Evolutionary conservation across 2,888 invertebrate genomes (phyloP).

Genomic region (Dastarcus helophoroides): DNA sequence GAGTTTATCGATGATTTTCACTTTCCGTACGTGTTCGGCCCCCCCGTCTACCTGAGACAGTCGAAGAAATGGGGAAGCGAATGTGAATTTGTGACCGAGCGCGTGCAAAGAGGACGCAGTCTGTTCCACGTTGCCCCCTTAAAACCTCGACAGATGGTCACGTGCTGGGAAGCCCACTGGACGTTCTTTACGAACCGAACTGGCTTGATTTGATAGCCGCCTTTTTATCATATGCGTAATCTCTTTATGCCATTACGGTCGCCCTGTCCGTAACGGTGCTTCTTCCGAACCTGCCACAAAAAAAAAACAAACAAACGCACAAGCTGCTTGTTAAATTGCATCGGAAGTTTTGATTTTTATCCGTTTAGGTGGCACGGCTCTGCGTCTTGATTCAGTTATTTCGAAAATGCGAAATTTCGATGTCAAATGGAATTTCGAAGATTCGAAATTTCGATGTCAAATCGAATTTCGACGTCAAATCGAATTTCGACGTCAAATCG

Average conservation of each 20-base stretch:
- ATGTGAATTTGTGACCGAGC: slow-evolving; percentile 5
- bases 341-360: too few relatives aligned
- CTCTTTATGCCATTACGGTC: slow-evolving; percentile 1
- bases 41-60: slow-evolving; percentile 4
- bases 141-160: slow-evolving; percentile 10
- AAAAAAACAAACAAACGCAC: too few relatives aligned
- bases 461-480: too few relatives aligned
- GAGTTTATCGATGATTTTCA: too few relatives aligned
- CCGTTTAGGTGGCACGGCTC: too few relatives aligned
- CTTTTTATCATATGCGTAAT: slow-evolving; percentile 4
- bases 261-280: slow-evolving; percentile 1
- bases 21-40: not conserved
- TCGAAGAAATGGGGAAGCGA: slow-evolving; percentile 2
- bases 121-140: too few relatives aligned
- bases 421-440: too few relatives aligned
- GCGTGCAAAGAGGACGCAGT: slow-evolving; percentile 9
- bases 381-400: too few relatives aligned
- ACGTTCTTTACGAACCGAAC: slow-evolving; percentile 5
- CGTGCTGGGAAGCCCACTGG: slow-evolving; percentile 8
- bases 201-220: slow-evolving; percentile 6
- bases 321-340: too few relatives aligned
- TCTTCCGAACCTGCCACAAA: not conserved
- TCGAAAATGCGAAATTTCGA: too few relatives aligned
- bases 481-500: too few relatives aligned
- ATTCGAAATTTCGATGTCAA: too few relatives aligned